Evolutionary conservation across 2,888 invertebrate genomes (phyloP), one percentile per base, ranked within the genome.

Genomic region (Chrysotoxum bicinctum): DNA sequence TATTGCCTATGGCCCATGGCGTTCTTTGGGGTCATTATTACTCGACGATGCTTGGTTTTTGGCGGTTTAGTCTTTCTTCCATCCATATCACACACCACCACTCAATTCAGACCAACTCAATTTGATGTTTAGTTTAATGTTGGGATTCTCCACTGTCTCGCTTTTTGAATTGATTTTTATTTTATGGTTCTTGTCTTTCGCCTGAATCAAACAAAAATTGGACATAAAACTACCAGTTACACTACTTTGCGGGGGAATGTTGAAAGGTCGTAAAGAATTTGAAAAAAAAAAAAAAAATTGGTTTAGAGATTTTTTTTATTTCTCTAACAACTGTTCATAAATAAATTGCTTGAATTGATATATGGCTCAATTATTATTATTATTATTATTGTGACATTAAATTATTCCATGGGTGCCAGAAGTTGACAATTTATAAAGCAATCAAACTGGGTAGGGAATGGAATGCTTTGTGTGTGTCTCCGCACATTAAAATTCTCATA

Each of bases 161-260:
- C 48, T 37, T 12, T 40, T 58, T 68, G 50, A 68, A 68, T 76
- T 68, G 68, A 68, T 76, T 76, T 68, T 50, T 66, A 6, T 56
- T 68, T 60, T 68, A 68, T 76, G 58, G 52, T 76, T 76, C 60
- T 76, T n/a, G 68, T 76, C 60, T 69, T 60, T 69, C 32, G 50
- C 8, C 16, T 37, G 23, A 16, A 30, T 60, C 60, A 7, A 50
- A 43, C n/a, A n/a, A 35, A 60, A 60, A 48, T 48, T 40, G 69
- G 43, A 19, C 68, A 58, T 50, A 48, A 68, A 23, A 32, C 4
- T 10, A 12, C 7, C 54, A 26, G 10, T 0, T 3, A 16, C 3
- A 3, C 10, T n/a, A n/a, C n/a, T 45, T 16, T 52, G 26, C 40
- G 10, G 30, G 32, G 16, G n/a, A 5, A n/a, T 16, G 5, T 7